Base-by-base conservation (phyloP, 1,140 invertebrate genomes). In the Triops longicaudatus region DNA sequence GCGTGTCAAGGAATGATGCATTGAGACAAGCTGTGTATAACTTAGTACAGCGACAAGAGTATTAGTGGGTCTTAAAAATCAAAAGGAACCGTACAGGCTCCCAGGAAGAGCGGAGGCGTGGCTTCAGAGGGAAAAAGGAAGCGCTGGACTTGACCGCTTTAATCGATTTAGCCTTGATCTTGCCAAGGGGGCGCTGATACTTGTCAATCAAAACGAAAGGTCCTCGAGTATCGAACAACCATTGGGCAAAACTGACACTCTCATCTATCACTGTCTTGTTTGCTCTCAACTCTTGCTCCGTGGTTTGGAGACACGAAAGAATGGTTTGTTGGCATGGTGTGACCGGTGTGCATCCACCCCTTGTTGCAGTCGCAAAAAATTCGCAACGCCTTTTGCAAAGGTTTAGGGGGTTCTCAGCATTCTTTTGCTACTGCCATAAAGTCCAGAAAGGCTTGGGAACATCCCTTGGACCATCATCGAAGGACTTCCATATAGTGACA, bases 191-290 rank as follows among this genome's bases (percentile, higher is more conserved):
- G 50, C 50, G 50, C 50, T 63, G 50, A 63, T 63, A 63, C 50
- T 63, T 63, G 50, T 63, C 50, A 63, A 63, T 63, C 50, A 63
- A 63, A 63, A 17, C 10, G 7, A 37, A 7, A 7, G 31, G 31
- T 37, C 22, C 22, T 63, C 50, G 14, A 6, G 22, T n/a, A 63
- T 22, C 50, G 50, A 63, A 22, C 50, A 10, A 63, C 4, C 50
- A 63, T 63, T 63, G 50, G 50, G 50, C 22, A 63, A 63, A 14
- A 63, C 50, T 9, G 50, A 63, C 50, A 9, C 22, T 6, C 50
- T 63, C 50, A 63, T 63, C 50, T 22, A 63, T 63, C 50, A 63
- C 31, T 37, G 50, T 63, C 50, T 63, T 63, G 50, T 22, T 63
- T 63, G 14, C 50, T 63, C 50, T 63, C 17, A 63, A 63, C 50